Evolutionary conservation across 2,113 vertebrate genomes (phyloP), one percentile per base, ranked within the genome.

Genomic region (Glaucomys volans): DNA sequence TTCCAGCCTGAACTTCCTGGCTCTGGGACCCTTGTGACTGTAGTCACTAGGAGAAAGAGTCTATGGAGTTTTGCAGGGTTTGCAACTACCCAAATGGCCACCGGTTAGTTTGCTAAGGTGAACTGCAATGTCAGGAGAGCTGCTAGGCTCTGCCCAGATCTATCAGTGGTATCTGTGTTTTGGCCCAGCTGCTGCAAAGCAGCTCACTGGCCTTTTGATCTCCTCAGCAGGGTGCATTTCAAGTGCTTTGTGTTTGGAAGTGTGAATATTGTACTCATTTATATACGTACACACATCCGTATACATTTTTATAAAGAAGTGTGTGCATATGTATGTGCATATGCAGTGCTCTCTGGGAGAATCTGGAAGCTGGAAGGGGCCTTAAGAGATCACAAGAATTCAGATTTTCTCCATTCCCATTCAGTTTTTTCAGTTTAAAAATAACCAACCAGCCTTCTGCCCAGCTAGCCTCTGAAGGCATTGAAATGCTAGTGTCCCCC

Each of bases 371-470:
- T 87, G 72, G 88, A 79, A 91, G n/a, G 86, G 89, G 96, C 88
- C 79, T 89, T 83, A 35, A 54, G 88, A 96, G 89, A 94, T 62
- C 69, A 86, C 18, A 81, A 54, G 72, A 84, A 91, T 89, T 92
- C 93, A 87, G 12, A 66, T 94, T 89, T 83, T 92, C 85, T 89
- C 26, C 77, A 66, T 94, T 96, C 26, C 18, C 62, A 76, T 95
- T 97, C 77, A 89, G 75, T 87, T 91, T 96, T 87, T 86, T 91
- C 74, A 26, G 26, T 96, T 97, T 91, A 87, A 95, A 95, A 97
- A 93, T 92, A 95, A 94, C 72, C 66, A 80, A 24, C 17, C 85
- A 86, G 64, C 62, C 50, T 92, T 95, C 28, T 95, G 85, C 62
- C 47, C 92, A 87, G 44, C 87, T 90, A 84, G 90, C 88, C 79